Evolutionary conservation across 2,888 invertebrate genomes (phyloP), one percentile per base, ranked within the genome.

Genomic region (Noctua pronuba): DNA sequence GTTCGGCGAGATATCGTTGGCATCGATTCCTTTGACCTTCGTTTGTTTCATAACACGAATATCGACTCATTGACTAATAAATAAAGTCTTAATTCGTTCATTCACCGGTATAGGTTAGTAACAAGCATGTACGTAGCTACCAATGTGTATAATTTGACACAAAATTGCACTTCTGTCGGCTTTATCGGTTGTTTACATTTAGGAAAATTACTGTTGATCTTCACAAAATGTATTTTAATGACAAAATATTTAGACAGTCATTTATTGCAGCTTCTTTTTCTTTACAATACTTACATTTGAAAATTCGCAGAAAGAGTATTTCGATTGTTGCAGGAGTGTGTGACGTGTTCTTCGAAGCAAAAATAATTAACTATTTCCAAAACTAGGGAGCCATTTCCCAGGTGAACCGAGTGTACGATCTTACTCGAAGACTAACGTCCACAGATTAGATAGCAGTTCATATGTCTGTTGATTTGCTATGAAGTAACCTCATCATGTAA

Each of bases 1-100:
- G 88, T 77, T 76, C 73, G 66, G 55, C 73, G 66, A 77, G 69
- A 66, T 80, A 81, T 83, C 70, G 79, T 74, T 86, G 88, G 86
- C 89, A 86, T 88, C 80, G 81, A 85, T 88, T 71, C 76, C 58
- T 77, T 73, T 83, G 88, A 89, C 88, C 88, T 88, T 89, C 79
- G 52, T 82, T 70, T 41, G 75, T 73, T 73, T 77, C 60, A 55
- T 71, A 78, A 66, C 58, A 76, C 69, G 67, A 88, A 84, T 84
- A 75, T 84, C 80, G 62, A 77, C 78, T 79, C 65, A 79, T n/a
- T 64, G 18, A 16, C 66, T 46, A 79, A 64, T 73, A 75, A 67
- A 86, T 82, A 84, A 77, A 81, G 82, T 79, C 65, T 78, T 65
- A 69, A 68, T 74, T 83, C 65, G 69, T 72, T 77, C 70, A 73